Evolutionary conservation across 2,888 invertebrate genomes (phyloP), one percentile per base, ranked within the genome.

Genomic region (Lepidocyrtinus sp.): DNA sequence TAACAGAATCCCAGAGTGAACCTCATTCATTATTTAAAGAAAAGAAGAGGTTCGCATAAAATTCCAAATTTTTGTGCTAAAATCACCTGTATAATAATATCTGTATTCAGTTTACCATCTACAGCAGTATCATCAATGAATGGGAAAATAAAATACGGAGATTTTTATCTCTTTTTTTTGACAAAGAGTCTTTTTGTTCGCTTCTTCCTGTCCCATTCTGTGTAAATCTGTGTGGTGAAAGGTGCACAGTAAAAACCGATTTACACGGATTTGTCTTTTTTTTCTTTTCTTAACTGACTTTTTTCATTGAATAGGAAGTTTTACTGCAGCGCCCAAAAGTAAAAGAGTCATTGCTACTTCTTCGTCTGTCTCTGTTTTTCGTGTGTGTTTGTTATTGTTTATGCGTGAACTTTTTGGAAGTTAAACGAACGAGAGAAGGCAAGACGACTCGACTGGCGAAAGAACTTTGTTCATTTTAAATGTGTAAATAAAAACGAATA

Each of bases 381-480:
- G 50, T 50, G 50, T 50, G 50, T 59, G 27, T 50, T 12, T 64
- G 64, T 73, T 50, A 64, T 75, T 76, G 70, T 76, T 76, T 76
- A 71, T 71, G 76, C 76, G 76, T 76, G 71, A 69, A 70, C 69
- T 46, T 74, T 59, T 69, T 69, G 50, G 50, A 50, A 50, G 50
- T 17, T 7, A 7, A 50, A 12, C 50, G 50, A 50, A 50, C 50
- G 15, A n/a, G n/a, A n/a, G n/a, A n/a, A n/a, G n/a, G n/a, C n/a
- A n/a, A n/a, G n/a, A n/a, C n/a, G n/a, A n/a, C n/a, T n/a, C n/a
- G n/a, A 50, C 50, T 5, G 17, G 5, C 5, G 15, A 50, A 50
- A 50, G 17, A 50, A 50, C 50, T 15, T 36, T 7, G 36, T 36
- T 5, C 36, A 36, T 36, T 36, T 36, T 36, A 7, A 36, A 12